Conservation (phyloP, 2,797 vertebrate genomes). For the Phrynocephalus forsythii region DNA sequence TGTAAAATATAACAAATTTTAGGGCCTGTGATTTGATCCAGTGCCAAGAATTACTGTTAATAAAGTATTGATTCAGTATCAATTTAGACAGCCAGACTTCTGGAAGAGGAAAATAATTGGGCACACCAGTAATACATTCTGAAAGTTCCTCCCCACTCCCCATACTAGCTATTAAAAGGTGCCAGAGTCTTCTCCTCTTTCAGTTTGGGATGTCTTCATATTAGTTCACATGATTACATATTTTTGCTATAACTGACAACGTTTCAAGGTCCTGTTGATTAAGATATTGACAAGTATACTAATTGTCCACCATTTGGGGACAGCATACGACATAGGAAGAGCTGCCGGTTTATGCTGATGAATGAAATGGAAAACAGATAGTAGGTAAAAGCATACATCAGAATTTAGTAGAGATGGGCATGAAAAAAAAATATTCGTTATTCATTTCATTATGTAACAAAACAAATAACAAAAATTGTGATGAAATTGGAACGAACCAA, state of each 20-base stretch:
- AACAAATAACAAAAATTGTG: no score
- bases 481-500: no score
- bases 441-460: no score
- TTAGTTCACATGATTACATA: neutral
- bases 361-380: neutral
- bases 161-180: neutral
- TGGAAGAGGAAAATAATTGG: no score
- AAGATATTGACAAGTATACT: no score
- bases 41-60: neutral
- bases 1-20: neutral
- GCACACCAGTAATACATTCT: neutral
- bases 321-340: neutral
- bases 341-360: neutral
- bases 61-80: neutral
- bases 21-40: neutral
- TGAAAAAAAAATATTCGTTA: no score
- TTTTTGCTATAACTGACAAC: conserved; percentile 7
- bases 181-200: neutral
- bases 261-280: conserved; percentile 33
- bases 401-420: no score
- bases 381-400: no score
- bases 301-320: neutral
- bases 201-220: neutral
- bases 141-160: neutral
- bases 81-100: neutral